Evolutionary conservation across 2,113 vertebrate genomes (phyloP).

Genomic region (Zingel zingel): DNA sequence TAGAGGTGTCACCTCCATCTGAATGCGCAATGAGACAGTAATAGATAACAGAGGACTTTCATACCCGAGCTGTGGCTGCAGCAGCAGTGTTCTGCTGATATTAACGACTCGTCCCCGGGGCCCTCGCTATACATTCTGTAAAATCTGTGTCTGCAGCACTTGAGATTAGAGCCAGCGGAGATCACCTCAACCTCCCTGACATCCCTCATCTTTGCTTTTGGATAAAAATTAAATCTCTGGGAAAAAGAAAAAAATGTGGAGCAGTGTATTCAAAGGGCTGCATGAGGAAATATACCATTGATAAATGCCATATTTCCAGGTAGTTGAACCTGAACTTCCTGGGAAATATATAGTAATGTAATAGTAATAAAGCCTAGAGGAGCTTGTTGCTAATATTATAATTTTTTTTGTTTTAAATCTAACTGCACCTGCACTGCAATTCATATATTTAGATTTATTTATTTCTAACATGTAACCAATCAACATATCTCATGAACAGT

Average conservation of each 20-base stretch:
- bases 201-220: neutral
- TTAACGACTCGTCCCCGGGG: conserved; percentile 34
- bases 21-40: conserved; percentile 18
- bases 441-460: too few species aligned
- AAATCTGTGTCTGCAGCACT: conserved; percentile 15
- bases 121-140: neutral
- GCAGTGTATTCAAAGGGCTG: neutral
- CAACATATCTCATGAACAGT: too few species aligned
- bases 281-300: too few species aligned
- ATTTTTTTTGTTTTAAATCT: too few species aligned
- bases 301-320: neutral
- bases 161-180: conserved; percentile 32
- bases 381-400: too few species aligned
- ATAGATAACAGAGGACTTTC: conserved; percentile 9
- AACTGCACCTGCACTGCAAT: too few species aligned
- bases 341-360: too few species aligned
- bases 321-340: too few species aligned
- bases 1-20: neutral
- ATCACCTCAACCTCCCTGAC: conserved; percentile 23
- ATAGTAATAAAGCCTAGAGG: too few species aligned
- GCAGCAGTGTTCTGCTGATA: conserved; percentile 11
- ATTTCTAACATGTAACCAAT: too few species aligned
- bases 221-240: neutral
- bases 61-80: neutral
- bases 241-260: neutral